Conservation (phyloP, 2,888 invertebrate species). For the Brachyptera risi region DNA sequence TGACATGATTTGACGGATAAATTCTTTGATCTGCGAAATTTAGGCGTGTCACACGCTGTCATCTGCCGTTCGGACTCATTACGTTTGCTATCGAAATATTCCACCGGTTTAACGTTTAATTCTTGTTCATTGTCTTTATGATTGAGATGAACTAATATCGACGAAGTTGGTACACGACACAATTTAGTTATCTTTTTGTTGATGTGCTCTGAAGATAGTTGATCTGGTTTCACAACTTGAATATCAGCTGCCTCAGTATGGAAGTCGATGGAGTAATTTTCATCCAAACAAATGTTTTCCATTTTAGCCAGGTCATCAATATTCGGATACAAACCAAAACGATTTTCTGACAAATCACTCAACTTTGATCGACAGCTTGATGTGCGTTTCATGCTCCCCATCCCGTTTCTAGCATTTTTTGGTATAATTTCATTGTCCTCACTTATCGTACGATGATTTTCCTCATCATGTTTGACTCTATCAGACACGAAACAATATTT, state of each 20-base stretch:
- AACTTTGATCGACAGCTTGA: neutral
- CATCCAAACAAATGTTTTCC: neutral
- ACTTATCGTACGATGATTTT: neutral
- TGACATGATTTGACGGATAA: too few species aligned
- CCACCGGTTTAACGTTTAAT: neutral
- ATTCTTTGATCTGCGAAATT: neutral
- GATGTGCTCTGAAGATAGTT: constrained; percentile 27
- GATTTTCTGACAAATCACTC: neutral
- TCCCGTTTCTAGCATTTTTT: too few species aligned
- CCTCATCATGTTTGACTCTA: too few species aligned
- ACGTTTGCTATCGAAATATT: neutral
- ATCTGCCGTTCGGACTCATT: neutral
- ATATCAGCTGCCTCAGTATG: neutral
- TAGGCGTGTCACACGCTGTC: neutral
- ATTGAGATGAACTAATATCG: constrained; percentile 36
- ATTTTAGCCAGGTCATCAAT: constrained; percentile 1
- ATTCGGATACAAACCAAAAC: neutral
- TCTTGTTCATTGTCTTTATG: neutral
- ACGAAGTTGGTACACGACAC: constrained; percentile 37
- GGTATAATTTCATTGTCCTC: neutral
- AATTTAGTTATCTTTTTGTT: constrained; percentile 36
- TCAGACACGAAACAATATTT: too few species aligned
- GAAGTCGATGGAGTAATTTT: neutral
- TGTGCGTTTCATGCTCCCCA: constrained; percentile 6
- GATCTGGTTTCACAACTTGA: neutral